Percentiles rank a stretch among this genome's conserved stretches.
Conservation (phyloP, 2,888 invertebrate genomes). For the Ennomos erosarius region DNA sequence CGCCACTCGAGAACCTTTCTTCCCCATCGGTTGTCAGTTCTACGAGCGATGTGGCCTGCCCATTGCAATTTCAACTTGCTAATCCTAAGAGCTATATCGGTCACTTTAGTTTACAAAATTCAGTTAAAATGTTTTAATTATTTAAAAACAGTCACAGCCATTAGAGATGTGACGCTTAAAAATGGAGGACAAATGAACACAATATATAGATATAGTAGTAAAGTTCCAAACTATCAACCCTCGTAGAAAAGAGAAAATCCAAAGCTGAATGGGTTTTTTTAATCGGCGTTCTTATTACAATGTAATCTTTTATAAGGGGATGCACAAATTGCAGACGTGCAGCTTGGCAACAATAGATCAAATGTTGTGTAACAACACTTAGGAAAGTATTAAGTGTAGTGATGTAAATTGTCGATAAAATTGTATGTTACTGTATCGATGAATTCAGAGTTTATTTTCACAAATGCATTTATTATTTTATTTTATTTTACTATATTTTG, state of each 20-base stretch:
- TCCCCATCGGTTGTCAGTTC: too few species aligned
- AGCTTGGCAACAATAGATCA: slow-evolving; percentile 63
- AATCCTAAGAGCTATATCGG: too few species aligned
- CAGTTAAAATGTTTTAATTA: too few species aligned
- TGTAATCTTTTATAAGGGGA: slow-evolving; percentile 71
- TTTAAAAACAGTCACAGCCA: slow-evolving; percentile 13
- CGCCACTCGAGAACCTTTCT: too few species aligned
- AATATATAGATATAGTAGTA: too few species aligned
- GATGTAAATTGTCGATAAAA: slow-evolving; percentile 45
- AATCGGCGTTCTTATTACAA: slow-evolving; percentile 68
- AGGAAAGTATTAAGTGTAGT: slow-evolving; percentile 59
- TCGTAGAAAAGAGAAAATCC: slow-evolving; percentile 44
- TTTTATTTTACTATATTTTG: too few species aligned
- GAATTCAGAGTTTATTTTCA: too few species aligned
- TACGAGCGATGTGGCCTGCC: too few species aligned
- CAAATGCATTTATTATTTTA: too few species aligned
- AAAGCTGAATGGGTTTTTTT: slow-evolving; percentile 50
- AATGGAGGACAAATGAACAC: slow-evolving; percentile 57
- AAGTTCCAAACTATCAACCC: slow-evolving; percentile 56
- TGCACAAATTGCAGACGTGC: slow-evolving; percentile 59
- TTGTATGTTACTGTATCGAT: too few species aligned
- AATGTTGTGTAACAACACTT: slow-evolving; percentile 79
- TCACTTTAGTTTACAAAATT: too few species aligned
- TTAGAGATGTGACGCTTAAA: slow-evolving; percentile 50
- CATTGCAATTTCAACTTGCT: too few species aligned